phyloP scores from a whole-genome alignment of 2,113 vertebrate genomes.

The Crotophaga sulcirostris region DNA sequence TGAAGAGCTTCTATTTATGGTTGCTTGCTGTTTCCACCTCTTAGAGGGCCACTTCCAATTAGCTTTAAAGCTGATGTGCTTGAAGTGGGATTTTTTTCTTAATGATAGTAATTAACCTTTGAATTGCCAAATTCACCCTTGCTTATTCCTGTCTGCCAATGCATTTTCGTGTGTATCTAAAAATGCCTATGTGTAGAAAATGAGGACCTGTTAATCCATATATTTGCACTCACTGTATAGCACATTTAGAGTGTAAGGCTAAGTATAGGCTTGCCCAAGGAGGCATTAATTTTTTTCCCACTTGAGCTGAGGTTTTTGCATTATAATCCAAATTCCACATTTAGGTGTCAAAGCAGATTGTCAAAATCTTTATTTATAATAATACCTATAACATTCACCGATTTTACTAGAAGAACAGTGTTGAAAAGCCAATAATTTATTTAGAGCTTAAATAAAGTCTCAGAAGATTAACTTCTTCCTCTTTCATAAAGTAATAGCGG shows the following conservation, averaged over 20 bases:
- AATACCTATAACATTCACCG: neutral
- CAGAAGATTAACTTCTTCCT: neutral
- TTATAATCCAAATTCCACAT: neutral
- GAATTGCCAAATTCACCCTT: neutral
- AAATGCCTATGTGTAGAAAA: neutral
- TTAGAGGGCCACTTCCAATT: neutral
- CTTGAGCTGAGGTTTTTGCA: neutral
- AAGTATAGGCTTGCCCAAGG: neutral
- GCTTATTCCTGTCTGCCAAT: neutral
- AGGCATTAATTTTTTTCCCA: neutral
- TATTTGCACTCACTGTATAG: neutral
- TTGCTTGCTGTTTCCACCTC: conserved; percentile 5
- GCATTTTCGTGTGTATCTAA: neutral
- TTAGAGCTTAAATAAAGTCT: neutral
- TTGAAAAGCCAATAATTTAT: neutral
- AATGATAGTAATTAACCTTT: conserved; percentile 25
- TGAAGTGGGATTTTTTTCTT: conserved; percentile 9
- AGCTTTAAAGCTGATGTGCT: conserved; percentile 8
- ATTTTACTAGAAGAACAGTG: neutral
- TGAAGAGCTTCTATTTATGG: conserved; percentile 53
- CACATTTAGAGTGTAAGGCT: neutral
- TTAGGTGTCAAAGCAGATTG: neutral
- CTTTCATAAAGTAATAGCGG: neutral
- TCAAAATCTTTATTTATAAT: neutral
- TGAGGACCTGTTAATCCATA: neutral